A percentile compares a stretch with the other conserved stretches of the same genome.
These are phyloP conservation scores for Alectura lathami DNA, from an alignment of 2,113 vertebrate genomes.

Conservation along the genomic window DNA sequence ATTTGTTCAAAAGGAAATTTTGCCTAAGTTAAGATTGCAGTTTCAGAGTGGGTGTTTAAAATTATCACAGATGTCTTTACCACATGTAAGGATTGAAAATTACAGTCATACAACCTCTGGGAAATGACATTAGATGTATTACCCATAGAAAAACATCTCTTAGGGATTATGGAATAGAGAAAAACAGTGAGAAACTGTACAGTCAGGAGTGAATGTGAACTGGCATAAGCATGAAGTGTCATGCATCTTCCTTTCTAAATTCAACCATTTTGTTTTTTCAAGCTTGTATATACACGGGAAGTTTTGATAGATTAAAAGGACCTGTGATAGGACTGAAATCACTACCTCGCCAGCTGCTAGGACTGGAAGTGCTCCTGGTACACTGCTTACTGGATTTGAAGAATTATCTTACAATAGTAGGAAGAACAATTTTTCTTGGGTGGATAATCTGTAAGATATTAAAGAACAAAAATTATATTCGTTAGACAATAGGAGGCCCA, in stretches of 20 bases:
- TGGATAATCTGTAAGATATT: not conserved
- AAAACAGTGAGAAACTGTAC: not conserved
- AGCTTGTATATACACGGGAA: not conserved
- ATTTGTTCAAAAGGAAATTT: not conserved
- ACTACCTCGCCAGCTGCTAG: not conserved
- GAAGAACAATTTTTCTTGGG: not conserved
- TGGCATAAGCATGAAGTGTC: not conserved
- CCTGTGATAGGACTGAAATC: not conserved
- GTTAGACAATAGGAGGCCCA: not conserved
- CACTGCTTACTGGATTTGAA: not conserved
- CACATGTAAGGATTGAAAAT: not conserved
- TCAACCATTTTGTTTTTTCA: not conserved
- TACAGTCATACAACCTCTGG: slow-evolving; percentile 4
- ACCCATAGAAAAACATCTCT: not conserved
- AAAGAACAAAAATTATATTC: not conserved
- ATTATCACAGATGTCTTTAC: slow-evolving; percentile 33
- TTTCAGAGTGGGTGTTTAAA: not conserved
- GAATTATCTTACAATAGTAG: not conserved
- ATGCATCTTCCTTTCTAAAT: not conserved
- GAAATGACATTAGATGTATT: slow-evolving; percentile 7
- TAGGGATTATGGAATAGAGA: not conserved
- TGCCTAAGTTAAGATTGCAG: not conserved
- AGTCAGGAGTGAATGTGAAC: not conserved
- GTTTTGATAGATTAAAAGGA: not conserved
- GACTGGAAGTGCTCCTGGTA: not conserved